Base-by-base conservation (phyloP, 2,888 invertebrate species). In the Drosophila fungiperda region DNA sequence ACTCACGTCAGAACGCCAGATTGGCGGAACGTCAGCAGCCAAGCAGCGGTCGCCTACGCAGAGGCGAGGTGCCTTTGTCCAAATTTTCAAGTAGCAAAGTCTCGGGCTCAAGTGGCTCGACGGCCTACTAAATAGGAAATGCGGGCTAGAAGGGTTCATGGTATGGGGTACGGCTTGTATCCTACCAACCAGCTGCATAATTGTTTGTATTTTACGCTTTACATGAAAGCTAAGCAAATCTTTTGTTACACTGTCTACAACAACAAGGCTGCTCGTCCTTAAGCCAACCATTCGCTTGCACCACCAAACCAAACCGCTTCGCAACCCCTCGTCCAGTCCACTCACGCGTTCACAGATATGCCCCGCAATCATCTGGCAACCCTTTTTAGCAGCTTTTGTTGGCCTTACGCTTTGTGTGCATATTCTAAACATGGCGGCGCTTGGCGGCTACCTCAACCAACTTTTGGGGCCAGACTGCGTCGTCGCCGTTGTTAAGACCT, bases 141-240 rank as follows among this genome's bases (percentile, higher is more conserved):
- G 73, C 71, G 58, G 54, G 58, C 58, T 58, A 23, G 23, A 35
- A 35, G 20, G 35, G 17, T 54, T 54, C 23, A 45, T 45, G 45
- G 23, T 15, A 45, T 15, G 45, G n/a, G n/a, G 6, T 15, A 50
- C 12, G 15, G 65, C 48, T 58, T 61, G 48, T 54, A 78, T 67
- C 40, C 76, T 79, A 67, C 76, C 76, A 78, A 64, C 79, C 75
- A 78, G 78, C 89, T 81, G 85, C 87, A 88, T 87, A 87, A 87
- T 87, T 87, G 90, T 87, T 87, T 89, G 88, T 83, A 89, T 87
- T 90, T 87, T 90, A 90, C 87, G 87, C 89, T 90, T 90, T 78
- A 85, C 87, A 88, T 90, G 89, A 90, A 88, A 87, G 87, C 87
- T 87, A 90, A 86, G 87, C 90, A 87, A 90, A 88, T 82, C 90